phyloP scores from a whole-genome alignment of 37 sponge, comb jelly and placozoan genomes.

The Bolinopsis microptera region DNA sequence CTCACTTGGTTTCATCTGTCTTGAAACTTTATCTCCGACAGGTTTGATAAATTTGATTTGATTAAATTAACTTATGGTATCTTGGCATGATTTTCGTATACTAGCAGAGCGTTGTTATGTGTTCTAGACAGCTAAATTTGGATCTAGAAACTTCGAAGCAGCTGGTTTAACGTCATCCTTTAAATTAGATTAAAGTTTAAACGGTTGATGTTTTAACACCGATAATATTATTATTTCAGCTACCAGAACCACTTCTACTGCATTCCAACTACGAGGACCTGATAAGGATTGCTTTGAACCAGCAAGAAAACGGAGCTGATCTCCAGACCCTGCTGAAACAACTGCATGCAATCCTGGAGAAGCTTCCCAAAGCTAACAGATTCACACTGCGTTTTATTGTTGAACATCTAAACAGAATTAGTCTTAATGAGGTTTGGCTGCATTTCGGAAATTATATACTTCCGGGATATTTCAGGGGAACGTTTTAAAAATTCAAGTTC shows the following conservation, averaged over 20 bases:
- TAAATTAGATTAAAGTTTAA: too few relatives aligned
- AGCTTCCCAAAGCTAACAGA: conserved; percentile 38
- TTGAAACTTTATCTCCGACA: conserved; percentile 58
- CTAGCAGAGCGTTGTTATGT: neutral
- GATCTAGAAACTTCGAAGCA: too few relatives aligned
- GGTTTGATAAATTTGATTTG: neutral
- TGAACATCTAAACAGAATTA: conserved; percentile 35
- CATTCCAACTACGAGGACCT: conserved; percentile 53
- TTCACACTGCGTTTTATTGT: conserved; percentile 39
- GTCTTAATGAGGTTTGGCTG: neutral
- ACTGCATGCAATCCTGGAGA: neutral
- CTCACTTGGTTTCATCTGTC: conserved; percentile 46
- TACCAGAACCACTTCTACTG: conserved; percentile 40
- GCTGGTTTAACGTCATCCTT: too few relatives aligned
- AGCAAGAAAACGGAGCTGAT: neutral
- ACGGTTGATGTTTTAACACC: too few relatives aligned
- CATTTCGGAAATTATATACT: neutral
- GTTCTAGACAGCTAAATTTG: too few relatives aligned
- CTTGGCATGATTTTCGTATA: neutral
- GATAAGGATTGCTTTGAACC: conserved; percentile 4
- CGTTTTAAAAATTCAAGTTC: too few relatives aligned
- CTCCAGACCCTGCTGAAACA: neutral
- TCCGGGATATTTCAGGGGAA: too few relatives aligned
- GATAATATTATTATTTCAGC: neutral
- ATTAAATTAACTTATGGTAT: neutral